Base-by-base conservation (phyloP, 2,797 vertebrate genomes). In the Acrossocheilus wenchowensis region DNA sequence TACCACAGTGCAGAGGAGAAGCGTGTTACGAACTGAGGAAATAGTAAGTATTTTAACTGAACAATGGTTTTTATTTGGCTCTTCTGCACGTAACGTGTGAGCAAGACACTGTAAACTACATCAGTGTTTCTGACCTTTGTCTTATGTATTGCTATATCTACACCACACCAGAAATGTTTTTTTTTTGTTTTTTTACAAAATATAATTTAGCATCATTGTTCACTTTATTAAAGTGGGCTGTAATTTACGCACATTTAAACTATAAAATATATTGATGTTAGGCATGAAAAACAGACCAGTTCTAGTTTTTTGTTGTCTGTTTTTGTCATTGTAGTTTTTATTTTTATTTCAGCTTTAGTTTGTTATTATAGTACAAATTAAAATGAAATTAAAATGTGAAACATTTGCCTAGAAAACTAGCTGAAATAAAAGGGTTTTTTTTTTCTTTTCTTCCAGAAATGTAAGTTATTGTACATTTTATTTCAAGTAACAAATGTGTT, bases 1-100 rank as follows among this genome's bases (percentile, higher is more conserved):
- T 57, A 95, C 94, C 91, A 96, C 93, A 1, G 91, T 95, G 85
- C 94, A 96, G 92, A 94, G 94, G 87, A 93, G 94, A 81, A 96
- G 95, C 39, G 93, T 95, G 43, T 66, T 95, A 9, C 93, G 93
- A 87, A 96, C 95, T 0, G 94, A 96, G 68, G 95, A 96, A 90
- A 95, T 95, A 52, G 95, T 96, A 91, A 92, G 94, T 87, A 39
- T 48, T 52, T 60, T 2, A 50, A 19, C 30, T 10, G 0, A 74
- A 72, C 15, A 71, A n/a, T 72, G 23, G n/a, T 68, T 41, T 11
- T 12, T 52, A 34, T 85, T 52, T 21, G 30, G 62, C 19, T 2
- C 52, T 21, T 66, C 45, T 34, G 17, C 21, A 57, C 2, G 17
- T 21, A 43, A 68, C 8, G 5, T 26, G 23, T 64, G 39, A 79